Percentiles rank a stretch among this genome's conserved stretches.
Conservation (phyloP, 1,140 invertebrate species). For the Eriosoma lanigerum region DNA sequence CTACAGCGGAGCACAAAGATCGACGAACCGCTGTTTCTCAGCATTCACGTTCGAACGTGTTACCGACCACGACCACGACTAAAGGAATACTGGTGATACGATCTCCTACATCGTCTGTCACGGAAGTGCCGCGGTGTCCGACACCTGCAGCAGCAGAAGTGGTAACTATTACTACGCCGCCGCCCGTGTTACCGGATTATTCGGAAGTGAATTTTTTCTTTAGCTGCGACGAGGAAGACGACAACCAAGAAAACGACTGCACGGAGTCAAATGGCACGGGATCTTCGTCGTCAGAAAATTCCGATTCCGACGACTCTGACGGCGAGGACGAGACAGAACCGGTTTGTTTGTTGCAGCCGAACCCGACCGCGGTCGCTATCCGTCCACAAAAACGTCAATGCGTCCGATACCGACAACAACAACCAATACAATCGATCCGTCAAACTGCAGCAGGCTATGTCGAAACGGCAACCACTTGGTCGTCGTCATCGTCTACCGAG, state of each 20-base stretch:
- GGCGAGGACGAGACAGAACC: not conserved
- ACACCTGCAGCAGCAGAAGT: not conserved
- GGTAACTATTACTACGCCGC: not conserved
- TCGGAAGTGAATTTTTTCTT: constrained; percentile 33
- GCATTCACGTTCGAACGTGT: too few relatives aligned
- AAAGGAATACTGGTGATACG: constrained; percentile 27
- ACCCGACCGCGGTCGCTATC: not conserved
- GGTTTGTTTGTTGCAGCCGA: too few relatives aligned
- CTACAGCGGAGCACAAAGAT: not conserved
- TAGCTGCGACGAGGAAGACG: constrained; percentile 11
- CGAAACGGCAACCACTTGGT: not conserved
- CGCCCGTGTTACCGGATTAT: constrained; percentile 21
- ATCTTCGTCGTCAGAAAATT: not conserved
- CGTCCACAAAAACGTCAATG: not conserved
- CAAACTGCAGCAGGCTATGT: not conserved
- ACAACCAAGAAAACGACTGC: not conserved
- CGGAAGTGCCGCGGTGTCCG: not conserved
- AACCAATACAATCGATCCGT: not conserved
- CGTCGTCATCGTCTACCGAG: not conserved
- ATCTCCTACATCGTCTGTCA: not conserved
- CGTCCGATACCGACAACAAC: not conserved
- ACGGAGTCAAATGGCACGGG: not conserved
- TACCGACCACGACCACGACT: not conserved
- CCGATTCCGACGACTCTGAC: not conserved
- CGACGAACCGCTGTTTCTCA: too few relatives aligned